These are phyloP conservation scores for Trimorus sp. DNA, from an alignment of 2,888 invertebrate genomes.

Conservation along the genomic window DNA sequence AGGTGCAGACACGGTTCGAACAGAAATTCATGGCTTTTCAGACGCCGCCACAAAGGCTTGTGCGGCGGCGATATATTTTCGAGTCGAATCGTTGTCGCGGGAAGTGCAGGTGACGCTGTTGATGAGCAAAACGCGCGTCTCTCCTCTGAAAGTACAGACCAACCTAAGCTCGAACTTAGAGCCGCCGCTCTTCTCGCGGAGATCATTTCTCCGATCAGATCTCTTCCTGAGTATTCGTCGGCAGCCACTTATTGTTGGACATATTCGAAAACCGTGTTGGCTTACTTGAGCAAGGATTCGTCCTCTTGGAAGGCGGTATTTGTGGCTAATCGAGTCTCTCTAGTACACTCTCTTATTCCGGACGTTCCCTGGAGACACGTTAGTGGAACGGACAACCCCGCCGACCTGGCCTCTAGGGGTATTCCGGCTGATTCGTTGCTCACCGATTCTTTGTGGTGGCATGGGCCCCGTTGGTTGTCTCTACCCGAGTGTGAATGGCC, in stretches of 20 bases:
- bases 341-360: background rate
- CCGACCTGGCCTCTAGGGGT: constrained; percentile 2
- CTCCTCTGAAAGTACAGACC: background rate
- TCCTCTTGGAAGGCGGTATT: background rate
- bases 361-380: background rate
- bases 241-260: background rate
- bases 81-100: no score
- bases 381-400: background rate
- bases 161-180: constrained; percentile 8
- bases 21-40: background rate
- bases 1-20: background rate
- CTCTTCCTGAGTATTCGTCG: background rate
- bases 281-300: constrained; percentile 7
- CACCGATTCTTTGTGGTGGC: background rate
- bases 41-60: constrained; percentile 6
- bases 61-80: background rate
- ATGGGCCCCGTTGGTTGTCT: background rate
- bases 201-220: background rate
- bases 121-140: constrained; percentile 11
- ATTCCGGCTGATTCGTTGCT: background rate
- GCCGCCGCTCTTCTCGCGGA: background rate
- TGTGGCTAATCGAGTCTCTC: background rate
- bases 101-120: background rate
- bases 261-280: background rate
- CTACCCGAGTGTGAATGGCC: background rate